phyloP scores from a whole-genome alignment of 1,140 invertebrate genomes.

The Bombus vancouverensis region DNA sequence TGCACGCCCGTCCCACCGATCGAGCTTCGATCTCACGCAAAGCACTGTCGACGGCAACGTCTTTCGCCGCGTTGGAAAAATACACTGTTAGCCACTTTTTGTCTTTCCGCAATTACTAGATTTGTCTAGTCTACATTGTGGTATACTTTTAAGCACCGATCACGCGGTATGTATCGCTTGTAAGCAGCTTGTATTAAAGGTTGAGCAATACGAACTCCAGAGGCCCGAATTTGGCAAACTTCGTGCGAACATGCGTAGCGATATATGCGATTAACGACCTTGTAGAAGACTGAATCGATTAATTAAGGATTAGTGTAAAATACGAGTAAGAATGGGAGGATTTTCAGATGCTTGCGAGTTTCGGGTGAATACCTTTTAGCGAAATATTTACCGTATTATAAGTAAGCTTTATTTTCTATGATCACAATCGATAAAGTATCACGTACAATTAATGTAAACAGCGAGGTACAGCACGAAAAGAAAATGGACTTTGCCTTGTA shows the following conservation, averaged over 20 bases:
- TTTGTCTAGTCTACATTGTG: neutral
- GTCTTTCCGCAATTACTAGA: neutral
- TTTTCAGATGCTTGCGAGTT: neutral
- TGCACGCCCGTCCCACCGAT: neutral
- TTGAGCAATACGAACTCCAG: neutral
- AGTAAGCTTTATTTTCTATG: constrained; percentile 16
- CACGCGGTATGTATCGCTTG: neutral
- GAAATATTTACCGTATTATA: neutral
- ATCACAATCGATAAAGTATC: constrained; percentile 11
- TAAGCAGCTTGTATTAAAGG: constrained; percentile 28
- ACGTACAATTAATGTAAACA: constrained; percentile 4
- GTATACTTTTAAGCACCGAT: neutral
- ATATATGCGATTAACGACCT: neutral
- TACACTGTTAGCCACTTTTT: neutral
- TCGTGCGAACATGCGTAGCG: neutral
- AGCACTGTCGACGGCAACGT: neutral
- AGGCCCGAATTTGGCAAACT: constrained; percentile 24
- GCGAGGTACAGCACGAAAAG: constrained; percentile 22
- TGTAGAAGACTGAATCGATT: constrained; percentile 16
- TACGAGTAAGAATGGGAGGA: neutral
- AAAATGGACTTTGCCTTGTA: neutral
- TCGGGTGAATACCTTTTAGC: neutral
- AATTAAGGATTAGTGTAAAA: neutral
- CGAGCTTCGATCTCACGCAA: neutral
- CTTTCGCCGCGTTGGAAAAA: neutral